Evolutionary conservation across 2,888 invertebrate genomes (phyloP).

Genomic region (Spodoptera exigua): DNA sequence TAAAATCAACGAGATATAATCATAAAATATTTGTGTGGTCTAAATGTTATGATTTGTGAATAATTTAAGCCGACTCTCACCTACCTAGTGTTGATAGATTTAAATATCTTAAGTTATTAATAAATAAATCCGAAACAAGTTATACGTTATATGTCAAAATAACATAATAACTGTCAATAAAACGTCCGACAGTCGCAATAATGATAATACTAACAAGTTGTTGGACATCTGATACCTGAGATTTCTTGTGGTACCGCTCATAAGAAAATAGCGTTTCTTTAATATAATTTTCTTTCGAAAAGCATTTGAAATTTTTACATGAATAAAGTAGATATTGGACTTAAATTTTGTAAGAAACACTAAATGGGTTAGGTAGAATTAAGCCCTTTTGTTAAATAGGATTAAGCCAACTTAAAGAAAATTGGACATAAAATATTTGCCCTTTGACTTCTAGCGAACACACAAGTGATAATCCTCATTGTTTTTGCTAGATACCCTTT

Average conservation of each 20-base stretch:
- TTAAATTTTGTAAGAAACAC: too few species aligned
- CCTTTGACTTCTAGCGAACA: too few species aligned
- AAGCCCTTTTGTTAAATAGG: too few species aligned
- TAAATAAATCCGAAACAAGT: slow-evolving; percentile 62
- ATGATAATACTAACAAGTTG: slow-evolving; percentile 75
- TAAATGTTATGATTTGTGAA: slow-evolving; percentile 40
- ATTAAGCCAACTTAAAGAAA: too few species aligned
- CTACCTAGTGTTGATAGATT: slow-evolving; percentile 39
- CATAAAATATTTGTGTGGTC: slow-evolving; percentile 56
- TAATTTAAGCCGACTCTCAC: slow-evolving; percentile 24
- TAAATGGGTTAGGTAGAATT: too few species aligned
- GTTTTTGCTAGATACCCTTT: too few species aligned
- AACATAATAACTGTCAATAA: slow-evolving; percentile 76
- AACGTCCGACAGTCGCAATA: slow-evolving; percentile 72
- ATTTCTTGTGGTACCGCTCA: slow-evolving; percentile 57
- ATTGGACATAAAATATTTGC: too few species aligned
- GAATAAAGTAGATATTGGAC: too few species aligned
- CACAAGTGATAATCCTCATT: too few species aligned
- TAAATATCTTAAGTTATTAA: slow-evolving; percentile 53
- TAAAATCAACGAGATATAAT: slow-evolving; percentile 26
- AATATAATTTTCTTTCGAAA: neutral
- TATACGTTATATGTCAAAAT: slow-evolving; percentile 69
- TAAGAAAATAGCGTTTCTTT: slow-evolving; percentile 26
- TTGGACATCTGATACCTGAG: slow-evolving; percentile 76
- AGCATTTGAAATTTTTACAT: too few species aligned